Evolutionary conservation across 2,113 vertebrate species (phyloP), one percentile per base, ranked within the genome.

Genomic region (Chloropsis cyanopogon): DNA sequence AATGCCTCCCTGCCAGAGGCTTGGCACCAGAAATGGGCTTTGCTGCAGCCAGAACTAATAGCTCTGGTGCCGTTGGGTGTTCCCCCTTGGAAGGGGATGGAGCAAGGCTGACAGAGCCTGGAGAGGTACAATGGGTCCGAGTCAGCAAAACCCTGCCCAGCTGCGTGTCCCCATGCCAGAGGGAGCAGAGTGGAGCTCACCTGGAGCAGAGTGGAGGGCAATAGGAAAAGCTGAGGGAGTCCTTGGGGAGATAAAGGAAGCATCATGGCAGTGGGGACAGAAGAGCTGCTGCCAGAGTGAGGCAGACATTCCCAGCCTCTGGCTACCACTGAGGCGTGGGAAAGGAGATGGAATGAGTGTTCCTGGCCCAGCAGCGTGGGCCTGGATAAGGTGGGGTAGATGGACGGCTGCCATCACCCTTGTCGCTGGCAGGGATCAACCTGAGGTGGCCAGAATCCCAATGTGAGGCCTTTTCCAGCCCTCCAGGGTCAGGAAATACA

Each of bases 1-100:
- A 60, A 14, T 1, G 2, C 9, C 1, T 2, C 26, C 33, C 8
- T 0, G 0, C 12, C 2, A 1, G 0, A 12, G 47, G 28, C 22
- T 50, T 3, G 3, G 44, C 7, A 6, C 21, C 1, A 1, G 69
- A 88, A 85, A 39, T 1, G 1, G 28, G 5, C 49, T 92, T 68
- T 94, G 10, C 12, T 82, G 39, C 44, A 49, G 31, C 41, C 49
- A 44, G 19, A 90, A 63, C 5, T 12, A 59, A 71, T 0, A 1
- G 24, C 28, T 63, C 41, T 85, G 41, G 29, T 82, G 57, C 44
- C 0, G 0, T 9, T 29, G 52, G n/a, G 56, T 35, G 17, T 52
- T 61, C 70, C 28, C 42, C 26, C 21, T 54, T 41, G 26, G 31
- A 12, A 86, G 42, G 37, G 1, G 6, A 24, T 25, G 24, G 22